Base-by-base conservation (phyloP, 2,888 invertebrate genomes). In the Hirtodrosophila histrioides region DNA sequence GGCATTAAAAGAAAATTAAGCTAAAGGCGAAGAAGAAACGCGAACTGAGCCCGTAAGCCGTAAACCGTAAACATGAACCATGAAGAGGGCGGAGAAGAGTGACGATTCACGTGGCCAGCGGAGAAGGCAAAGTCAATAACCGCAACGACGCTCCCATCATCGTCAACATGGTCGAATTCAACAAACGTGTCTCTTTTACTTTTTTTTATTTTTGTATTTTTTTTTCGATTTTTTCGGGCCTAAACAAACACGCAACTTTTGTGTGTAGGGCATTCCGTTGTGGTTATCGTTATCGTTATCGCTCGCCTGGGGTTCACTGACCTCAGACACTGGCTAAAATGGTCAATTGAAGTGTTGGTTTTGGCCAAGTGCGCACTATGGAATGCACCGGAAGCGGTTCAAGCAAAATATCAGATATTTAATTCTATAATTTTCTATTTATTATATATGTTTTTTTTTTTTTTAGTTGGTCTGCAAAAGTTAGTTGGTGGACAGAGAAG, bases 221-320 rank as follows among this genome's bases (percentile, higher is more conserved):
- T 46, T 66, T 17, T 17, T 17, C 17, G 2, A 17, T 17, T 17
- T 17, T 17, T 17, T 66, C 8, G 70, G 68, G 73, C 83, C 85
- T 83, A 83, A 85, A 68, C 58, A 85, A 85, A 84, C 78, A 84
- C 83, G 78, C 80, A 84, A 72, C 69, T 68, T 66, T 31, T 67
- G 46, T 64, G 33, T 31, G 51, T 41, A 56, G 51, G n/a, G 46
- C 31, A 37, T 12, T 29, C 12, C 29, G 31, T 29, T 40, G n/a
- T 40, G n/a, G 45, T 11, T 24, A 29, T 36, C 31, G 40, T 39
- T 49, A 31, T 60, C 36, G 43, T 35, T 33, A 40, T n/a, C 33
- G 39, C 17, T 48, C 50, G 48, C 48, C 48, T 39, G 62, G 50
- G 53, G 83, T 81, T 84, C 83, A 73, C 67, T 77, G 81, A 81